Conservation (phyloP, 2,888 invertebrate genomes). For the Rhorus exstirpatorius region DNA sequence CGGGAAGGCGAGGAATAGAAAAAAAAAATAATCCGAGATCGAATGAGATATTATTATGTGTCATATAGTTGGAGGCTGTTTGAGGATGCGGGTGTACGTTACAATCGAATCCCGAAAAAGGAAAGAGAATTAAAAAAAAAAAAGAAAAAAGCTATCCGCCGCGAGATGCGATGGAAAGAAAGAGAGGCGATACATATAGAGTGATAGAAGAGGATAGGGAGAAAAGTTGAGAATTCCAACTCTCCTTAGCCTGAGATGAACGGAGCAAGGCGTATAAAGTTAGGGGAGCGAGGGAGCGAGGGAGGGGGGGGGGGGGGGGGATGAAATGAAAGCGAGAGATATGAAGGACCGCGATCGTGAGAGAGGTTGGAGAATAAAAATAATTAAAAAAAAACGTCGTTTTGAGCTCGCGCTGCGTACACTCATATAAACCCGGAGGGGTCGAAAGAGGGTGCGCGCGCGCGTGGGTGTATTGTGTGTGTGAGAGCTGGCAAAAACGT, state of each 20-base stretch:
- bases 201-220: constrained; percentile 11
- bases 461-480: constrained; percentile 1
- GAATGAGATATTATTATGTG: neutral
- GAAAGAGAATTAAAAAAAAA: constrained; percentile 81
- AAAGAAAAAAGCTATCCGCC: constrained; percentile 83
- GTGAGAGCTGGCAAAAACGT: constrained; percentile 34
- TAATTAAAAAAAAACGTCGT: constrained; percentile 11
- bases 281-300: constrained; percentile 44
- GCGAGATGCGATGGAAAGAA: constrained; percentile 74
- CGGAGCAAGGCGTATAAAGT: constrained; percentile 17
- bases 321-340: constrained; percentile 38
- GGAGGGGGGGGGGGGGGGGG: constrained; percentile 48
- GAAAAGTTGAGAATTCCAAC: constrained; percentile 51
- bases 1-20: too few relatives aligned
- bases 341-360: neutral
- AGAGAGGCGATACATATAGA: constrained; percentile 39
- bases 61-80: neutral
- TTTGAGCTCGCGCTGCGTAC: constrained; percentile 4
- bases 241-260: constrained; percentile 14
- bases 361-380: constrained; percentile 28
- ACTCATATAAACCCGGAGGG: neutral
- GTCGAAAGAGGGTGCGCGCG: neutral
- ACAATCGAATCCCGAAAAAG: constrained; percentile 83
- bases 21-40: too few relatives aligned
- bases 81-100: constrained; percentile 78